These are phyloP conservation scores for Epistrophe grossulariae DNA, from an alignment of 2,888 invertebrate species.

Conservation along the genomic window DNA sequence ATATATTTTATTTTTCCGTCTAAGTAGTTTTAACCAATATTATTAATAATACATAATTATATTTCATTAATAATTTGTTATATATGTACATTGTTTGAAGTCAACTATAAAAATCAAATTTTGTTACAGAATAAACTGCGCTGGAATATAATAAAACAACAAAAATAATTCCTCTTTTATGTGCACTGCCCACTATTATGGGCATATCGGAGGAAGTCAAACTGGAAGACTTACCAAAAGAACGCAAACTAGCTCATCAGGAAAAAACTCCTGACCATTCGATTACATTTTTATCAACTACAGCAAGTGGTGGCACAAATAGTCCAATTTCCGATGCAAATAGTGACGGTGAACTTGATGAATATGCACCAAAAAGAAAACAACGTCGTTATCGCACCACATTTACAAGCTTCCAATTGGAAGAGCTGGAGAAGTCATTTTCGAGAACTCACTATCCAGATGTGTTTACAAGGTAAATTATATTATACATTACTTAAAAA, in stretches of 20 bases:
- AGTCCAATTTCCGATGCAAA: constrained; percentile 86
- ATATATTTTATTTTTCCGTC: too few species aligned
- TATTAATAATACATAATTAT: too few species aligned
- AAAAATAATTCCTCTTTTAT: constrained; percentile 42
- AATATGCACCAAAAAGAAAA: constrained; percentile 94
- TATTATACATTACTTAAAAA: neutral
- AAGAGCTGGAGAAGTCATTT: constrained; percentile 98
- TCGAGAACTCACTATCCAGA: constrained; percentile 99
- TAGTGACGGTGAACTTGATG: constrained; percentile 88
- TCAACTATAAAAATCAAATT: neutral
- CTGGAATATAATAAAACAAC: neutral
- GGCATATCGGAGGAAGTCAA: constrained; percentile 85
- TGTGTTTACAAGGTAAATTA: constrained; percentile 94
- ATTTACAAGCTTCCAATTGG: constrained; percentile 96
- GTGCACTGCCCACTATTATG: constrained; percentile 80
- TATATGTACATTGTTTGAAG: neutral
- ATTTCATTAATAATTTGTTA: too few species aligned
- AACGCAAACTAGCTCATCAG: constrained; percentile 83
- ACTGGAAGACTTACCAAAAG: constrained; percentile 84
- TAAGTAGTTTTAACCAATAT: too few species aligned
- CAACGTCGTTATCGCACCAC: constrained; percentile 96
- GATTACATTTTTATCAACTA: constrained; percentile 81
- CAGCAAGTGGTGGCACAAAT: constrained; percentile 83
- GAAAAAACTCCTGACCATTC: constrained; percentile 84
- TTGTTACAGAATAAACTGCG: constrained; percentile 5